These are phyloP conservation scores for Luffia ferchaultella DNA, from an alignment of 2,888 invertebrate species.

Conservation along the genomic window DNA sequence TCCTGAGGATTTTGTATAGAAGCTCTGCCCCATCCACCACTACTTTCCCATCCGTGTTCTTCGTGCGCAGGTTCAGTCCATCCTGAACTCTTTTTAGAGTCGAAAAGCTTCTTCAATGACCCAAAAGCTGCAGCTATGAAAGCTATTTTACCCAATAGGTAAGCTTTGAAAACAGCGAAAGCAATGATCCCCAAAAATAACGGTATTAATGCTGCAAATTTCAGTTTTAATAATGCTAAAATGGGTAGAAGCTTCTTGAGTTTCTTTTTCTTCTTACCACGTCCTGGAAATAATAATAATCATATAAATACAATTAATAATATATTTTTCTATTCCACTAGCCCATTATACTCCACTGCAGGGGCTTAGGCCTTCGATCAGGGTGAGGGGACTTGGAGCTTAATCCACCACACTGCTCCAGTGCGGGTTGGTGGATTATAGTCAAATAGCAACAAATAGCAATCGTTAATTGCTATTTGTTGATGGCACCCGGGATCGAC, in stretches of 20 bases:
- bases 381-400: too few species aligned
- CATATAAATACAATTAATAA: too few species aligned
- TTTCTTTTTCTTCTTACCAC: slow-evolving; percentile 82
- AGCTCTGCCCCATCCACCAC: slow-evolving; percentile 70
- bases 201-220: slow-evolving; percentile 78
- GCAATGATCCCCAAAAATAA: slow-evolving; percentile 78
- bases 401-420: too few species aligned
- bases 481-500: too few species aligned
- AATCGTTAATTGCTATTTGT: too few species aligned
- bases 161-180: slow-evolving; percentile 83
- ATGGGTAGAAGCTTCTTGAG: slow-evolving; percentile 80
- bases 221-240: slow-evolving; percentile 79
- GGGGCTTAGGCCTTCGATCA: too few species aligned
- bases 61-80: slow-evolving; percentile 74
- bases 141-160: slow-evolving; percentile 84
- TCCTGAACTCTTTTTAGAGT: slow-evolving; percentile 75
- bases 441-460: too few species aligned
- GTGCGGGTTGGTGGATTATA: too few species aligned
- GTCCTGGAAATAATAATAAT: slow-evolving; percentile 53
- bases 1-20: slow-evolving; percentile 68
- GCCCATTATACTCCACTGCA: too few species aligned
- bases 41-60: slow-evolving; percentile 54
- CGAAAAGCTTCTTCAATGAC: slow-evolving; percentile 72
- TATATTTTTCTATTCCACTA: too few species aligned
- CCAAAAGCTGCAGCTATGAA: slow-evolving; percentile 79